Evolutionary conservation across 2,888 invertebrate genomes (phyloP), one percentile per base, ranked within the genome.

Genomic region (Tortricodes alternella): DNA sequence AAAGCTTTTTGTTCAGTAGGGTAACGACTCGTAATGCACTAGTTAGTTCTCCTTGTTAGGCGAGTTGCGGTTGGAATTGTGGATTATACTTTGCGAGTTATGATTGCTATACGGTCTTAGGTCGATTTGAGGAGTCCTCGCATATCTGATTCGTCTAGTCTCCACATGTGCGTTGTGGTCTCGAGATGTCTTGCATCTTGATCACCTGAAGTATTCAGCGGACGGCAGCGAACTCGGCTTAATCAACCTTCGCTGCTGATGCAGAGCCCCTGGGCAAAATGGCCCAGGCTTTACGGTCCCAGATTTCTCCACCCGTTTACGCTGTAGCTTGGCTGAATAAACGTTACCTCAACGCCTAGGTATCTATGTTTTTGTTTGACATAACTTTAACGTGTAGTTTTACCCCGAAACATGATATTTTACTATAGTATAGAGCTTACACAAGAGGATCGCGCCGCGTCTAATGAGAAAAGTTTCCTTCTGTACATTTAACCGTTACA

Each of bases 61-160:
- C 13, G n/a, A n/a, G 2, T 13, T 34, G 15, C 4, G 15, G 2
- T 3, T 11, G 2, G 66, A 71, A 64, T 69, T 76, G n/a, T n/a
- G n/a, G n/a, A n/a, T n/a, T n/a, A n/a, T n/a, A n/a, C n/a, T n/a
- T n/a, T n/a, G n/a, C n/a, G n/a, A n/a, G 73, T 81, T 81, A 76
- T 83, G 83, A 85, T 84, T 84, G 78, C 82, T 83, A 80, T 78
- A 79, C 68, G 64, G 70, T 68, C 73, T 71, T 70, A 73, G 69
- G 70, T 67, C 64, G 59, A 58, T 53, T 50, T 24, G 62, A 59
- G 64, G 35, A n/a, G n/a, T n/a, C n/a, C 61, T 61, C 52, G 32
- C 37, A 21, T 38, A 18, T 35, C 38, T 55, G 53, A 60, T 46
- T 50, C 46, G 44, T 50, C 46, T 41, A 41, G 21, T 27, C 39